Evolutionary conservation across 2,797 vertebrate genomes (phyloP).

Genomic region (Catamblyrhynchus diadema): DNA sequence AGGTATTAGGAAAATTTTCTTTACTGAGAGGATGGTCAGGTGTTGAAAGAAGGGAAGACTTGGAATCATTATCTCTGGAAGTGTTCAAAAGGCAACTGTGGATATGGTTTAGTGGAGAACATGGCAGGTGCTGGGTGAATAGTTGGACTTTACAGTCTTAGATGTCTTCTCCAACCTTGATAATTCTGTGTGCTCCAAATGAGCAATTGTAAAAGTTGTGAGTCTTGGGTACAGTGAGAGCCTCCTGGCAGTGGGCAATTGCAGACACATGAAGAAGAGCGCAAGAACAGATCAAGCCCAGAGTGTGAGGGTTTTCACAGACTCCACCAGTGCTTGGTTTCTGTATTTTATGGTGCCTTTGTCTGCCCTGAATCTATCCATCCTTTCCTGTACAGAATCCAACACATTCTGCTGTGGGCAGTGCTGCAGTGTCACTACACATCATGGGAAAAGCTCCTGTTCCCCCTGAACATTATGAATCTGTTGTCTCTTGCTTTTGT

Average conservation of each 20-base stretch:
- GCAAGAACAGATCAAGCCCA: background rate
- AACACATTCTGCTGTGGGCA: background rate
- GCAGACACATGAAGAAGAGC: background rate
- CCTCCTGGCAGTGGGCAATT: background rate
- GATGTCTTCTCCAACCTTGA: background rate
- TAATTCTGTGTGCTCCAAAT: background rate
- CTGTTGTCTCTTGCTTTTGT: background rate
- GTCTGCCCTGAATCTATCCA: background rate
- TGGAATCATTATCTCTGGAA: background rate
- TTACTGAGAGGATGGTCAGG: background rate
- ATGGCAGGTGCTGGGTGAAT: background rate
- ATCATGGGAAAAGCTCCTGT: background rate
- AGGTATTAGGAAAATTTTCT: background rate
- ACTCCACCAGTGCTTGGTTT: background rate
- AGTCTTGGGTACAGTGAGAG: background rate
- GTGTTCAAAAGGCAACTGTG: background rate
- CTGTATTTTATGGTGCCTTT: background rate
- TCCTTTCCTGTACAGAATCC: background rate
- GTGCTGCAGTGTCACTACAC: background rate
- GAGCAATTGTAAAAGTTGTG: background rate
- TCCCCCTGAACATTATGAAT: background rate
- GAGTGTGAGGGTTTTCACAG: background rate
- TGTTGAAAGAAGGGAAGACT: background rate
- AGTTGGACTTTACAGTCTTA: background rate
- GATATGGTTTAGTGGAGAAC: background rate